These are phyloP conservation scores for Mythimna ferrago DNA, from an alignment of 2,888 invertebrate species.

Conservation along the genomic window DNA sequence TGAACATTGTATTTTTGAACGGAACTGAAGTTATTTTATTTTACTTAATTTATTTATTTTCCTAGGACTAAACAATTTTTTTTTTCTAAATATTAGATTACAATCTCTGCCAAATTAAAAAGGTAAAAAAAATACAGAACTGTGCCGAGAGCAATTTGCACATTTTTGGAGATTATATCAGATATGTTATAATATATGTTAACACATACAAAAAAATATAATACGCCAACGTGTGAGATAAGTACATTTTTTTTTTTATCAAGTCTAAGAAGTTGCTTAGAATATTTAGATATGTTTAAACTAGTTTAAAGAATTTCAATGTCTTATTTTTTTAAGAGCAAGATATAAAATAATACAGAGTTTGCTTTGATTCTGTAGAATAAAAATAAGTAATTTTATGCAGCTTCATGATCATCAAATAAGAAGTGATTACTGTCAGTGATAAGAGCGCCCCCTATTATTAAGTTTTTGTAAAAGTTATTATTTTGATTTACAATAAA, in stretches of 20 bases:
- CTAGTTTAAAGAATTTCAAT: background rate
- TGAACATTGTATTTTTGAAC: too few relatives aligned
- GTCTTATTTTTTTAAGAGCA: background rate
- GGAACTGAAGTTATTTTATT: too few relatives aligned
- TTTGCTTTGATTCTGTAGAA: background rate
- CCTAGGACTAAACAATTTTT: too few relatives aligned
- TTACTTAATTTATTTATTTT: too few relatives aligned
- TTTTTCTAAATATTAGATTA: too few relatives aligned
- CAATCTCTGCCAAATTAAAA: too few relatives aligned
- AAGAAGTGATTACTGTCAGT: too few relatives aligned
- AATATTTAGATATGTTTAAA: background rate
- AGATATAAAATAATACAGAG: background rate
- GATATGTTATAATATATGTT: background rate
- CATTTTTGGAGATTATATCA: background rate
- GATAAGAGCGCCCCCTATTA: too few relatives aligned
- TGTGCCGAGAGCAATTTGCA: conserved; percentile 5
- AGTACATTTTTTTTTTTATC: background rate
- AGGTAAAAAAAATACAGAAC: background rate
- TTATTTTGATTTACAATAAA: too few relatives aligned
- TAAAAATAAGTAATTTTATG: background rate
- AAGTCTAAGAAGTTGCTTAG: too few relatives aligned
- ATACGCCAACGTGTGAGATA: background rate
- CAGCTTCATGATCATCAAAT: too few relatives aligned
- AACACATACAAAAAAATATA: background rate
- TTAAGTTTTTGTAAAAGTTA: too few relatives aligned